phyloP scores from a whole-genome alignment of 2,888 invertebrate species.

The Mechanitis mazaeus region DNA sequence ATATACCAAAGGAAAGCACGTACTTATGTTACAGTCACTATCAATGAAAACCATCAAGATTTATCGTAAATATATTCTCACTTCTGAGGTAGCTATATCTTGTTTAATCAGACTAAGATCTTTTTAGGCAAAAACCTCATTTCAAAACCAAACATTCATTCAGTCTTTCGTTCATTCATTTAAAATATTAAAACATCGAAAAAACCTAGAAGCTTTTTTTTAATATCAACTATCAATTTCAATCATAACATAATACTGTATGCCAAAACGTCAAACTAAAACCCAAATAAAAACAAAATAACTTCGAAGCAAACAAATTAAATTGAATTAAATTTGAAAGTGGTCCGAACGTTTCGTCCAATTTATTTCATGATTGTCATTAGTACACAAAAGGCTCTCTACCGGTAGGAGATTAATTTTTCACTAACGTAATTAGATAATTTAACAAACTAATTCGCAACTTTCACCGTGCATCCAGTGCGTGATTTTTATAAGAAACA shows the following conservation, averaged over 20 bases:
- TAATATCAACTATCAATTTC: slow-evolving; percentile 1
- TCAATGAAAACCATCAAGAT: slow-evolving; percentile 26
- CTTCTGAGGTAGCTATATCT: slow-evolving; percentile 6
- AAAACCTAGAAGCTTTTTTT: not conserved
- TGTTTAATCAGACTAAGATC: not conserved
- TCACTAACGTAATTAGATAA: slow-evolving; percentile 42
- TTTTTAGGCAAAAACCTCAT: not conserved
- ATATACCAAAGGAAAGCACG: slow-evolving; percentile 20
- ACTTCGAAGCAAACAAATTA: slow-evolving; percentile 23
- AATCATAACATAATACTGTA: slow-evolving; percentile 2
- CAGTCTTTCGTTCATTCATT: not conserved
- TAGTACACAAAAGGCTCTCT: slow-evolving; percentile 33
- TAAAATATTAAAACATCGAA: not conserved
- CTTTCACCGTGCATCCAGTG: slow-evolving; percentile 11
- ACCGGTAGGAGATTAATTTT: slow-evolving; percentile 32
- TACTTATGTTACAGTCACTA: slow-evolving; percentile 21
- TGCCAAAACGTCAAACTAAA: slow-evolving; percentile 11
- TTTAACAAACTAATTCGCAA: slow-evolving; percentile 45
- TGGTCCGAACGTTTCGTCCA: slow-evolving; percentile 28
- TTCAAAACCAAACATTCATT: not conserved
- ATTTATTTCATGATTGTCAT: slow-evolving; percentile 30
- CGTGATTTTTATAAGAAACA: slow-evolving; percentile 2
- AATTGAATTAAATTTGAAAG: slow-evolving; percentile 29
- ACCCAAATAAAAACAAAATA: slow-evolving; percentile 14
- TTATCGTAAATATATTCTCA: slow-evolving; percentile 23